Evolutionary conservation across 2,888 invertebrate species (phyloP).

Genomic region (Buathra laborator): DNA sequence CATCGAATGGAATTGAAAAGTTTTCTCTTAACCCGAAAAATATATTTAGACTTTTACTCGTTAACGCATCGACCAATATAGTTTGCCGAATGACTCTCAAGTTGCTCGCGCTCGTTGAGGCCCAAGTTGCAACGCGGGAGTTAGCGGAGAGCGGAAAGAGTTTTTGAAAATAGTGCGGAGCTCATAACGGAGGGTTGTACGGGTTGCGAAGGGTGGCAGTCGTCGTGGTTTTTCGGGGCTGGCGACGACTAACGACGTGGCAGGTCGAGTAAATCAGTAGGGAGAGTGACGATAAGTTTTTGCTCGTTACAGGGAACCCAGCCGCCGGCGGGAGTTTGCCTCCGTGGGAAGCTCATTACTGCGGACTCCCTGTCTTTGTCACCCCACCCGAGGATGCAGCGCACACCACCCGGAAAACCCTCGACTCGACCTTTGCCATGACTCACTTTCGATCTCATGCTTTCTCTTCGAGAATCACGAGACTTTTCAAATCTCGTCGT

Average conservation of each 20-base stretch:
- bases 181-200: constrained; percentile 14
- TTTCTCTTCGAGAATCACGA: neutral
- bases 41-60: constrained; percentile 52
- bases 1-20: constrained; percentile 38
- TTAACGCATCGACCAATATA: constrained; percentile 33
- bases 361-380: constrained; percentile 46
- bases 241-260: constrained; percentile 79
- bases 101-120: constrained; percentile 12
- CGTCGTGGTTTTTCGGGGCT: constrained; percentile 62
- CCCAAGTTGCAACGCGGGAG: constrained; percentile 5
- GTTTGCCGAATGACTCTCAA: constrained; percentile 43
- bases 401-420: constrained; percentile 55
- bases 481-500: constrained; percentile 2
- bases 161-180: constrained; percentile 56
- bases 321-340: constrained; percentile 66
- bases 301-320: constrained; percentile 80
- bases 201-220: constrained; percentile 24
- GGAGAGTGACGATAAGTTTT: constrained; percentile 83
- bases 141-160: constrained; percentile 29
- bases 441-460: constrained; percentile 49
- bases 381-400: constrained; percentile 40
- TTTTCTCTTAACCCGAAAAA: constrained; percentile 41
- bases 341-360: constrained; percentile 82
- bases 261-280: constrained; percentile 82
- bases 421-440: constrained; percentile 57